Conservation (phyloP, 2,113 vertebrate species). For the Emydura subglobosa region DNA sequence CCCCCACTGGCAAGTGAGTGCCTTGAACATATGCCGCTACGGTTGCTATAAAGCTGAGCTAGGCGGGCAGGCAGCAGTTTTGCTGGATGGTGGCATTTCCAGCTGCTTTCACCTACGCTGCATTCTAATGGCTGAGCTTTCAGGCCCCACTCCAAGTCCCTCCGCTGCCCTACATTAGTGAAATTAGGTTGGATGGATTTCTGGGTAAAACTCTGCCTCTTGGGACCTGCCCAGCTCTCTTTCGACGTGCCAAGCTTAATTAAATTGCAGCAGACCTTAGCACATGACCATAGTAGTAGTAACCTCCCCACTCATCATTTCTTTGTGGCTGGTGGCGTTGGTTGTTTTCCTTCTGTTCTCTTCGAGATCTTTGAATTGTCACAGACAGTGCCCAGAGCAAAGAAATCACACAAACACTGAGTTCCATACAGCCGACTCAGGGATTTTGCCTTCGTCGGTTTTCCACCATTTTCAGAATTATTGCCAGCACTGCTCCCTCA, state of each 20-base stretch:
- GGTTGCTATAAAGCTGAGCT: constrained; percentile 46
- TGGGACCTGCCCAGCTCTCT: constrained; percentile 80
- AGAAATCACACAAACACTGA: constrained; percentile 54
- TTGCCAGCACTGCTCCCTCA: constrained; percentile 25
- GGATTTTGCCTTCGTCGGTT: constrained; percentile 51
- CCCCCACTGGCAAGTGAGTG: constrained; percentile 57
- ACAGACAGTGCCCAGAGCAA: constrained; percentile 45
- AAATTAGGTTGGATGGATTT: constrained; percentile 88
- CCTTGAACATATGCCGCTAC: constrained; percentile 62
- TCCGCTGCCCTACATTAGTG: constrained; percentile 81
- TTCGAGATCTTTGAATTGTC: constrained; percentile 72
- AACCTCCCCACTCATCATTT: constrained; percentile 74
- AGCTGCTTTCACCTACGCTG: constrained; percentile 68
- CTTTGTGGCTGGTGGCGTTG: constrained; percentile 68
- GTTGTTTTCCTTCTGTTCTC: constrained; percentile 68
- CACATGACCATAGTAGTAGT: constrained; percentile 75
- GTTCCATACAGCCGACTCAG: constrained; percentile 41
- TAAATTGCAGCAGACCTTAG: constrained; percentile 81
- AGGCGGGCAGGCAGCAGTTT: constrained; percentile 47
- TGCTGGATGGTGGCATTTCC: constrained; percentile 71
- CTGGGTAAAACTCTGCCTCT: constrained; percentile 82
- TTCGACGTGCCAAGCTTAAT: constrained; percentile 84
- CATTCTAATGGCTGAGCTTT: constrained; percentile 76
- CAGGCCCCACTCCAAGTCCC: constrained; percentile 79
- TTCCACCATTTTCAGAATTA: constrained; percentile 55